Evolutionary conservation across 2,888 invertebrate genomes (phyloP).

Genomic region (Leucophenga maculata): DNA sequence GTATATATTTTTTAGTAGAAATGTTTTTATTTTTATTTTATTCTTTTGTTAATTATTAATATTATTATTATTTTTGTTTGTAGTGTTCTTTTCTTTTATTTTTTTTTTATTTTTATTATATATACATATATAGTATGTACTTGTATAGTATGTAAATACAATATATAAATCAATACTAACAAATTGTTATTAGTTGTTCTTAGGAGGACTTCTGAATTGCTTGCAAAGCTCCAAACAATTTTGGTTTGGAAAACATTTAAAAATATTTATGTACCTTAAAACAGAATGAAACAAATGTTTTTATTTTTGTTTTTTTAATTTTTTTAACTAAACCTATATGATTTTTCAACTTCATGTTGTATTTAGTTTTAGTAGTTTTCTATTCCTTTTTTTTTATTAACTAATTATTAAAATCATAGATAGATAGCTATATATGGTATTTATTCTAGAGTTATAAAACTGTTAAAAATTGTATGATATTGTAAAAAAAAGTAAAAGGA

Average conservation of each 20-base stretch:
- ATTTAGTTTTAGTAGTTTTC: too few species aligned
- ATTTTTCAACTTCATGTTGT: not conserved
- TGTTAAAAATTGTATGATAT: too few species aligned
- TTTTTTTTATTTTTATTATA: not conserved
- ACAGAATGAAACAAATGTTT: too few species aligned
- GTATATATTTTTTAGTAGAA: slow-evolving; percentile 25
- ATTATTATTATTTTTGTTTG: slow-evolving; percentile 20
- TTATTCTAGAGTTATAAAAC: slow-evolving; percentile 3
- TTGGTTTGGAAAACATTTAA: slow-evolving; percentile 7
- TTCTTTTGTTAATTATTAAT: too few species aligned
- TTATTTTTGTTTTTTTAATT: too few species aligned
- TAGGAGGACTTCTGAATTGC: slow-evolving; percentile 5
- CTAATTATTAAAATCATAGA: too few species aligned
- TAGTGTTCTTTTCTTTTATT: too few species aligned
- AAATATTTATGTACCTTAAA: too few species aligned
- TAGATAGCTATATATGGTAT: not conserved
- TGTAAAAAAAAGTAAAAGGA: too few species aligned
- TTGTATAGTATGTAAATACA: not conserved
- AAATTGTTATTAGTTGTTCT: slow-evolving; percentile 2
- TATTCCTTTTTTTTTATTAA: too few species aligned
- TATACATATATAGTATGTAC: not conserved
- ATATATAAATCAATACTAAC: slow-evolving; percentile 6
- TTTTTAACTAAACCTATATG: too few species aligned
- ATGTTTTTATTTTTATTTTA: slow-evolving; percentile 25
- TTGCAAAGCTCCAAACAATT: slow-evolving; percentile 7